A percentile compares a stretch with the other conserved stretches of the same genome.
These are phyloP conservation scores for Callyntrura sp. DNA, from an alignment of 2,888 invertebrate species.

Conservation along the genomic window DNA sequence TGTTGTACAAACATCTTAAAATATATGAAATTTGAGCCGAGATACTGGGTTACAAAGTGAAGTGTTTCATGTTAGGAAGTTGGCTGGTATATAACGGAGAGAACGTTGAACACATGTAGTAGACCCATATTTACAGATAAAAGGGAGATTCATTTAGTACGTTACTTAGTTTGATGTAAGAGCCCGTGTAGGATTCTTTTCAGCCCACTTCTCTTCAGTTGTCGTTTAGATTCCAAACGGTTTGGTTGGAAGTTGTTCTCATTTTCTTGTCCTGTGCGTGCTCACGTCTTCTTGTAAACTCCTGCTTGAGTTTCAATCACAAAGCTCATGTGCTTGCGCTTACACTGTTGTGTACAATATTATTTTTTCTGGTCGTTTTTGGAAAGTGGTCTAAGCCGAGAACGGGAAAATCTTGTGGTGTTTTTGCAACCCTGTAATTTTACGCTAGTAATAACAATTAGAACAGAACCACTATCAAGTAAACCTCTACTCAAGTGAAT, in stretches of 20 bases:
- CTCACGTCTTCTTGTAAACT: neutral
- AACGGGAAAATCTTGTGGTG: neutral
- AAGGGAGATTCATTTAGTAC: slow-evolving; percentile 28
- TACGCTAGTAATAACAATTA: too few relatives aligned
- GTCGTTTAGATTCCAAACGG: slow-evolving; percentile 70
- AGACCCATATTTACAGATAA: slow-evolving; percentile 39
- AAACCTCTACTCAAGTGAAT: too few relatives aligned
- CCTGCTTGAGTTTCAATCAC: neutral
- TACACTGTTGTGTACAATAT: neutral
- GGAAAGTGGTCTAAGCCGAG: neutral
- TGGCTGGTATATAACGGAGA: too few relatives aligned
- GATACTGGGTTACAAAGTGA: too few relatives aligned
- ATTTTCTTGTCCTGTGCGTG: slow-evolving; percentile 11
- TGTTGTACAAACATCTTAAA: neutral
- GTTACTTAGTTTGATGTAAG: slow-evolving; percentile 39
- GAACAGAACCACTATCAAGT: too few relatives aligned
- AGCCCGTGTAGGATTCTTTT: slow-evolving; percentile 10
- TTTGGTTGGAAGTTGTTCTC: slow-evolving; percentile 52
- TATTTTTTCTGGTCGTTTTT: neutral
- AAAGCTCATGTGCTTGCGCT: neutral
- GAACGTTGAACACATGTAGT: too few relatives aligned
- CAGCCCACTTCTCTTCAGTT: slow-evolving; percentile 67
- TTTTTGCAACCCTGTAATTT: too few relatives aligned
- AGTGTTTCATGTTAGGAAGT: too few relatives aligned
- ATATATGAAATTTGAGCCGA: neutral